A percentile compares a stretch with the other conserved stretches of the same genome.
phyloP scores from a whole-genome alignment of 23 tunicate species.

The Halocynthia roretzi region DNA sequence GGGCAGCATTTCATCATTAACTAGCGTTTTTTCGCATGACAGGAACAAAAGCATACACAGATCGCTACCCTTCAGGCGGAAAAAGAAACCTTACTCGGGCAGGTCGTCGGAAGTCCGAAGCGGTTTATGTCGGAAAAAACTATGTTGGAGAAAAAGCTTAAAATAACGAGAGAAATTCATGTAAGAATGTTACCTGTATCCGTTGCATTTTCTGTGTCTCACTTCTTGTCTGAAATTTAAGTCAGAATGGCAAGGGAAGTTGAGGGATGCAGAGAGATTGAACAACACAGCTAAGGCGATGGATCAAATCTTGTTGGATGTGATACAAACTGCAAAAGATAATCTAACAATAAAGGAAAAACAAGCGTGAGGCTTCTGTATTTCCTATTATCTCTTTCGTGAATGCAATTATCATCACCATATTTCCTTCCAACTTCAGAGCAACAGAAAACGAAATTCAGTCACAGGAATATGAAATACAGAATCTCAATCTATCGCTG shows the following conservation, averaged over 20 bases:
- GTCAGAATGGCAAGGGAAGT: conserved; percentile 4
- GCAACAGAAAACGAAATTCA: conserved; percentile 3
- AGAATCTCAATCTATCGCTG: neutral
- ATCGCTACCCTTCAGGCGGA: neutral
- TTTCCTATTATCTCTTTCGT: neutral
- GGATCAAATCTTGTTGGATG: conserved; percentile 6
- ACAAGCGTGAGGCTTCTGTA: neutral
- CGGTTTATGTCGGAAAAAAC: conserved; percentile 10
- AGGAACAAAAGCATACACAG: neutral
- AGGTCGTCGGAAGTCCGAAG: conserved; percentile 16
- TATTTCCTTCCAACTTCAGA: neutral
- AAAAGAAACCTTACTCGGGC: conserved; percentile 11
- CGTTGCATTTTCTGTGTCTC: neutral
- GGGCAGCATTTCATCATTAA: neutral
- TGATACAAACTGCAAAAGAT: conserved; percentile 4
- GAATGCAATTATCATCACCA: neutral
- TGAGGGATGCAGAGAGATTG: conserved; percentile 11
- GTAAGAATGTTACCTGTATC: neutral
- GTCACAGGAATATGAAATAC: conserved; percentile 3
- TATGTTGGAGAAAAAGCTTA: neutral
- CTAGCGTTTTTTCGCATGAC: neutral
- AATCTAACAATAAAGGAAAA: neutral
- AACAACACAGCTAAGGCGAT: neutral
- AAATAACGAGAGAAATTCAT: conserved; percentile 13
- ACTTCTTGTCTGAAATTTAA: neutral